A percentile compares a stretch with the other conserved stretches of the same genome.
Evolutionary conservation across 2,888 invertebrate species (phyloP).

Genomic region (Gibbula magus): DNA sequence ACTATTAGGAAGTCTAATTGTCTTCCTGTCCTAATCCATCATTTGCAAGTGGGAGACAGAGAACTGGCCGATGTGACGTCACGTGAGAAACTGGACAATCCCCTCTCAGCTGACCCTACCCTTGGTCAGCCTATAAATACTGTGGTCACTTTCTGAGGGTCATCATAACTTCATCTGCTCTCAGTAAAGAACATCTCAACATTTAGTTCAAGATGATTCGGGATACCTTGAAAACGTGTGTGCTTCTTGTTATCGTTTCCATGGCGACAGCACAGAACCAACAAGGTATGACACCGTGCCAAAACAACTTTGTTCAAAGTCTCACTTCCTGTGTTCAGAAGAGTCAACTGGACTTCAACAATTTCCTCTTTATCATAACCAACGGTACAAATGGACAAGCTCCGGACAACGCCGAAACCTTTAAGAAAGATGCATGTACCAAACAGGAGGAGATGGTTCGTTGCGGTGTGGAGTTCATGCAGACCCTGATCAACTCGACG

Average conservation of each 20-base stretch:
- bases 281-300: constrained; percentile 29
- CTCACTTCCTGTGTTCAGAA: constrained; percentile 25
- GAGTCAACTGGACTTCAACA: constrained; percentile 9
- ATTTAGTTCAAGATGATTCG: constrained; percentile 20
- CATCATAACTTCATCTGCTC: too few relatives aligned
- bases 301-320: constrained; percentile 17
- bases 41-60: too few relatives aligned
- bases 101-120: too few relatives aligned
- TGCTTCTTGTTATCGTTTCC: neutral
- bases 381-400: constrained; percentile 33
- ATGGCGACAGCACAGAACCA: constrained; percentile 7
- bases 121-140: too few relatives aligned
- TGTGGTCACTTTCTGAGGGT: too few relatives aligned
- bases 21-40: too few relatives aligned
- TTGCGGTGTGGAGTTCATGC: constrained; percentile 19
- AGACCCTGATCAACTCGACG: constrained; percentile 2
- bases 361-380: constrained; percentile 43
- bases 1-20: too few relatives aligned
- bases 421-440: constrained; percentile 35
- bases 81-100: too few relatives aligned
- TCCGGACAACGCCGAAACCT: constrained; percentile 26
- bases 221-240: neutral
- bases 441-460: neutral
- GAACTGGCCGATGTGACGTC: too few relatives aligned
- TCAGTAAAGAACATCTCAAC: too few relatives aligned